Evolutionary conservation across 1,140 invertebrate genomes (phyloP).

Genomic region (Trichomalopsis sarcophagae): DNA sequence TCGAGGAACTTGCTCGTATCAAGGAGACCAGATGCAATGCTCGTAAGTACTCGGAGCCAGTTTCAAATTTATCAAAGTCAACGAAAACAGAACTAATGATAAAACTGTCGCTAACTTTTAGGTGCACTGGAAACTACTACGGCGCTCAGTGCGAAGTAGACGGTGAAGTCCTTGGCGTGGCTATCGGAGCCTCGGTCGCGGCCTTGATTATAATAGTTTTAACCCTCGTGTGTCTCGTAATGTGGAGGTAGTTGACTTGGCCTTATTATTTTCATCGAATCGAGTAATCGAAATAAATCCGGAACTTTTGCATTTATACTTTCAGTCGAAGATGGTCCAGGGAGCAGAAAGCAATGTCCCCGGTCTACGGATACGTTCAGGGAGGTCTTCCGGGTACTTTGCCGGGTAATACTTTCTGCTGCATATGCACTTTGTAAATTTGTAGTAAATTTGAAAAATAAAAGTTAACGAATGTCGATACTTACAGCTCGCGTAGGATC

Average conservation of each 20-base stretch:
- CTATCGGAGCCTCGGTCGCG: slow-evolving; percentile 90
- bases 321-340: slow-evolving; percentile 88
- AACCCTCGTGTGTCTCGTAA: slow-evolving; percentile 89
- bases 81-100: background rate
- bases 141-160: slow-evolving; percentile 92
- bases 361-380: slow-evolving; percentile 89
- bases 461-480: slow-evolving; percentile 47
- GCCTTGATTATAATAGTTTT: slow-evolving; percentile 91
- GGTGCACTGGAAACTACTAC: slow-evolving; percentile 90
- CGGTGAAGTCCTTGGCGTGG: slow-evolving; percentile 92
- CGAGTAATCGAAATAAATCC: background rate
- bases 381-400: slow-evolving; percentile 77
- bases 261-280: slow-evolving; percentile 22
- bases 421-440: background rate
- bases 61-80: background rate
- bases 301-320: slow-evolving; percentile 34
- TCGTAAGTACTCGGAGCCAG: slow-evolving; percentile 76
- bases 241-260: slow-evolving; percentile 84
- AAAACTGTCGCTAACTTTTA: slow-evolving; percentile 64
- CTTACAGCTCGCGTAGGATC: slow-evolving; percentile 70
- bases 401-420: slow-evolving; percentile 58
- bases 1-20: slow-evolving; percentile 87
- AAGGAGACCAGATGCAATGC: slow-evolving; percentile 85
- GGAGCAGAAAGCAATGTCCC: slow-evolving; percentile 88
- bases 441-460: background rate